These are phyloP conservation scores for Psilanteris sp. DNA, from an alignment of 1,140 invertebrate species.

Conservation along the genomic window DNA sequence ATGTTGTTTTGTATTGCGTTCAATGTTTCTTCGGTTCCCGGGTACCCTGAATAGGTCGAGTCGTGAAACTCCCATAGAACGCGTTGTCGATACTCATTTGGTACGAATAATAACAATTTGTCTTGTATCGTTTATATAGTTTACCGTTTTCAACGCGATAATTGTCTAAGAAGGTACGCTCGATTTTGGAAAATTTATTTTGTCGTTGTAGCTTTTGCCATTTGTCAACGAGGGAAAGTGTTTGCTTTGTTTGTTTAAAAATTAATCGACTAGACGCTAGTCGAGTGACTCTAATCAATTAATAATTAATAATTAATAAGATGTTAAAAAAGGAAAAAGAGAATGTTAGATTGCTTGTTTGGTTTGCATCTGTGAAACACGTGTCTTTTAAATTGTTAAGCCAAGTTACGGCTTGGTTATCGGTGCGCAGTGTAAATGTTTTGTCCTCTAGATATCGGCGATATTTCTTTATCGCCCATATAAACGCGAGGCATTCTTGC, in stretches of 20 bases:
- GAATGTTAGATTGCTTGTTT: no score
- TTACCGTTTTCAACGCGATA: no score
- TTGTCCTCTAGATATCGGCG: background rate
- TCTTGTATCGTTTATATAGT: background rate
- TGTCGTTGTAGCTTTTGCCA: no score
- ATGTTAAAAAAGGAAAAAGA: no score
- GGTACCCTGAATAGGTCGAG: slow-evolving; percentile 2
- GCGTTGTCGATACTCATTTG: background rate
- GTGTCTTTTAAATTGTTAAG: background rate
- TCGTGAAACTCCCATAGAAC: background rate
- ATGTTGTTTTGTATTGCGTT: background rate
- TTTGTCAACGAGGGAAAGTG: no score
- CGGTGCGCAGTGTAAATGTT: background rate
- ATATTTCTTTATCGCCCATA: background rate
- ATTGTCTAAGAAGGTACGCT: no score
- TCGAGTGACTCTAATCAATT: no score
- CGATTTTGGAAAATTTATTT: no score
- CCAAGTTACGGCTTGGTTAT: background rate
- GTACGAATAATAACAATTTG: background rate
- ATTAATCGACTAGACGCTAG: no score
- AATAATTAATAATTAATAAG: no score
- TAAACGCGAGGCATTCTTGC: background rate
- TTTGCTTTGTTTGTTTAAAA: no score
- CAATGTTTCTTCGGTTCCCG: background rate
- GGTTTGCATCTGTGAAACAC: no score